A percentile compares a stretch with the other conserved stretches of the same genome.
phyloP scores from a whole-genome alignment of 2,113 vertebrate genomes.

The Gymnocephalus cernua region DNA sequence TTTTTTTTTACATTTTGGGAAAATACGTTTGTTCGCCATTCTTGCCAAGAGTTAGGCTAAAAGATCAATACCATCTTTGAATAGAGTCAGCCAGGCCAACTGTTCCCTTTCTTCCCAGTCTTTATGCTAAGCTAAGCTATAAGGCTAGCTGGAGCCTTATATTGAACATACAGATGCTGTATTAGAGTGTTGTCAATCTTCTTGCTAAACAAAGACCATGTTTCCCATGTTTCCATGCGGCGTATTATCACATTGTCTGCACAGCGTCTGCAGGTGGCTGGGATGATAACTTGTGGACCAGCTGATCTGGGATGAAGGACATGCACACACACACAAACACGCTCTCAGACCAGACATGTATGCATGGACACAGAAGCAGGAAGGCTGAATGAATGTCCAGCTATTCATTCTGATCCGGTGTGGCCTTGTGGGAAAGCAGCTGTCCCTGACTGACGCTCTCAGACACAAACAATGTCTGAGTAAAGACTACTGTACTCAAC shows the following conservation, averaged over 20 bases:
- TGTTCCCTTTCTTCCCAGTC: constrained; percentile 1
- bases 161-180: not conserved
- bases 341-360: constrained; percentile 12
- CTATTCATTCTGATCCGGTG: constrained; percentile 13
- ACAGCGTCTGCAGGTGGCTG: constrained; percentile 30
- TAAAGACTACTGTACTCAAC: not conserved
- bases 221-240: not conserved
- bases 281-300: constrained; percentile 11
- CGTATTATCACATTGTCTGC: not conserved
- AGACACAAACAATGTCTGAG: constrained; percentile 4
- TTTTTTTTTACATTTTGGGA: constrained; percentile 14
- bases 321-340: not conserved
- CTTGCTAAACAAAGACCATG: not conserved
- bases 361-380: constrained; percentile 27
- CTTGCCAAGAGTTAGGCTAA: not conserved
- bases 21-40: not conserved
- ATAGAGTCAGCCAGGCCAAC: not conserved
- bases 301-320: constrained; percentile 16
- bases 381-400: constrained; percentile 35
- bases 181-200: not conserved
- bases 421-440: not conserved
- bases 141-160: not conserved
- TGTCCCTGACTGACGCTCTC: constrained; percentile 29
- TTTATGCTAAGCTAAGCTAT: not conserved
- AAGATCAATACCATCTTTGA: not conserved